A percentile compares a stretch with the other conserved stretches of the same genome.
Conservation (phyloP, 1,140 invertebrate species). For the Cherax destructor region DNA sequence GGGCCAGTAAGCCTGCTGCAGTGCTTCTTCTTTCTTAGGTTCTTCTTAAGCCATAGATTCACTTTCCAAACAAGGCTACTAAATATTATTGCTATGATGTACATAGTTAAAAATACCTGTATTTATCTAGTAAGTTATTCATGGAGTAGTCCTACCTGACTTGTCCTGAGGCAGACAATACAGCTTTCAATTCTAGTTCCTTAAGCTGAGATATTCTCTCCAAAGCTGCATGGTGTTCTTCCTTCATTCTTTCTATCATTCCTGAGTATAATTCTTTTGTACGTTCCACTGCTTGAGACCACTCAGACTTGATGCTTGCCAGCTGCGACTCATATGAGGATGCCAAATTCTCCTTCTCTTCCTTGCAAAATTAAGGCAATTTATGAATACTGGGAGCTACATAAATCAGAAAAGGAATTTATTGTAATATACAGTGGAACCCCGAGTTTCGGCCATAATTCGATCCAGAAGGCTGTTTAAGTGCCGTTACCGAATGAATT, state of each 20-base stretch:
- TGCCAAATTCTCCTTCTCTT: conserved; percentile 37
- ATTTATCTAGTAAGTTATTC: too few species aligned
- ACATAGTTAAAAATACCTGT: too few species aligned
- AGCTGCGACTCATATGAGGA: conserved; percentile 38
- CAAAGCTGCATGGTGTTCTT: conserved; percentile 39
- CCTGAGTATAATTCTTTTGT: conserved; percentile 48
- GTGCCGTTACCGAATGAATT: too few species aligned
- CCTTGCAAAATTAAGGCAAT: neutral
- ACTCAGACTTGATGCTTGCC: conserved; percentile 33
- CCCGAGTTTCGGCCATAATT: too few species aligned
- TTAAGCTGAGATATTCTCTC: conserved; percentile 45
- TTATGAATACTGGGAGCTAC: neutral
- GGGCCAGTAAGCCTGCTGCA: too few species aligned
- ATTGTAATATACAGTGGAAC: too few species aligned
- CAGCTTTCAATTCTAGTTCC: conserved; percentile 53
- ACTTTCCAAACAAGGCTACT: too few species aligned
- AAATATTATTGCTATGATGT: too few species aligned
- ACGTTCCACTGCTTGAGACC: conserved; percentile 38
- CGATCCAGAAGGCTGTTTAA: too few species aligned
- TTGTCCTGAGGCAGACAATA: conserved; percentile 48
- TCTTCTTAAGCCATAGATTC: too few species aligned
- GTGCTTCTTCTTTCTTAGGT: too few species aligned
- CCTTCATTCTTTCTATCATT: conserved; percentile 47
- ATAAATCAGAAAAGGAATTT: too few species aligned
- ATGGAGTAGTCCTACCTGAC: conserved; percentile 16